Base-by-base conservation (phyloP, 2,113 vertebrate species). In the Dipodomys stephensi region DNA sequence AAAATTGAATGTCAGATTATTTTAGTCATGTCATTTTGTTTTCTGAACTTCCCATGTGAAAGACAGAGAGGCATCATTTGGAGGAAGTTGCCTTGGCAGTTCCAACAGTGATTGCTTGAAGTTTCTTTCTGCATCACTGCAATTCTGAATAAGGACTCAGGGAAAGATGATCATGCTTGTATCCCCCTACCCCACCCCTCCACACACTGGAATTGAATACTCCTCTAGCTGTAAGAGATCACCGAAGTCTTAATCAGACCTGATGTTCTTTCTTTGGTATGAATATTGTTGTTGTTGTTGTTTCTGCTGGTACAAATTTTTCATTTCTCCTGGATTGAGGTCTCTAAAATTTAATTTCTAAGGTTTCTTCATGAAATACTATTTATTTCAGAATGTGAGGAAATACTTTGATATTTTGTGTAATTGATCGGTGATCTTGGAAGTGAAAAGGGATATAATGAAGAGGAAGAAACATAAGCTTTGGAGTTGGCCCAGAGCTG, bases 331-430 rank as follows among this genome's bases (percentile, higher is more conserved):
- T 88, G 35, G 18, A 12, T 62, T 60, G n/a, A 90, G 20, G 32
- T 10, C 79, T 90, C 15, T 32, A 18, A 6, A 30, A 76, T 85
- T 65, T 69, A 64, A 89, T 4, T 73, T 93, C 18, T 87, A 13
- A 22, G 25, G 12, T 32, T 81, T 83, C 69, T 90, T 92, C 35
- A n/a, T 53, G 62, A 94, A 44, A 12, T 88, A n/a, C 19, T 88
- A 49, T 57, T 93, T 88, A 35, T 62, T 93, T 92, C 72, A 95
- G 67, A 77, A 86, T 11, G 82, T 39, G 25, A 7, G 35, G 77
- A 88, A 44, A 46, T 28, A 44, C 32, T 73, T 84, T 8, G 30
- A 22, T 83, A 73, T 64, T 23, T 30, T 16, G 16, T 69, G 0
- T 35, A 44, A 77, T 19, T 2, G 35, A 35, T 23, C 4, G 44